Conservation (phyloP, 2,113 vertebrate species). For the Leiothrix lutea region DNA sequence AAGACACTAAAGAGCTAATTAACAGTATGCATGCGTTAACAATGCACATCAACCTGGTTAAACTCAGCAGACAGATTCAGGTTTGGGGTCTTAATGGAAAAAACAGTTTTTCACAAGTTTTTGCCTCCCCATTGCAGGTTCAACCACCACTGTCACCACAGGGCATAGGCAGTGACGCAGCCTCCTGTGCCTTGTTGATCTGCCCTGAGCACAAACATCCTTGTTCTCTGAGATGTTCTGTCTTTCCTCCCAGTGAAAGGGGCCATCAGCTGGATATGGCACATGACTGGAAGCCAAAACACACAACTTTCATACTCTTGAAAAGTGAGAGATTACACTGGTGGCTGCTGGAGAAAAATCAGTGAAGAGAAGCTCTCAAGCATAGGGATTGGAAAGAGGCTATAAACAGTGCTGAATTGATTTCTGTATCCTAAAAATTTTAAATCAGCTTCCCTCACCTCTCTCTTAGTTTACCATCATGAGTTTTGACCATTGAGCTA, state of each 20-base stretch:
- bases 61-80: neutral
- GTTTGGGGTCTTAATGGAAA: neutral
- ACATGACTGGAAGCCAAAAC: neutral
- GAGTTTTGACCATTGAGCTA: neutral
- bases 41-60: neutral
- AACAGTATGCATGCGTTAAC: neutral
- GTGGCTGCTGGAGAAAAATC: neutral
- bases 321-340: neutral
- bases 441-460: neutral
- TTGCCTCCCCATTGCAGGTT: neutral
- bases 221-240: neutral
- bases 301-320: neutral
- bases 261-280: neutral
- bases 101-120: neutral
- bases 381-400: accelerated
- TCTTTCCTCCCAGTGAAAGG: neutral
- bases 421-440: neutral
- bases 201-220: neutral
- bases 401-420: neutral
- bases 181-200: neutral
- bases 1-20: neutral
- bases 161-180: neutral
- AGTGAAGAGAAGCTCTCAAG: neutral
- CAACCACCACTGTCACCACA: neutral
- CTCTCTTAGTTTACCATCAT: neutral